These are phyloP conservation scores for Rosalia funebris DNA, from an alignment of 2,888 invertebrate genomes.

Conservation along the genomic window DNA sequence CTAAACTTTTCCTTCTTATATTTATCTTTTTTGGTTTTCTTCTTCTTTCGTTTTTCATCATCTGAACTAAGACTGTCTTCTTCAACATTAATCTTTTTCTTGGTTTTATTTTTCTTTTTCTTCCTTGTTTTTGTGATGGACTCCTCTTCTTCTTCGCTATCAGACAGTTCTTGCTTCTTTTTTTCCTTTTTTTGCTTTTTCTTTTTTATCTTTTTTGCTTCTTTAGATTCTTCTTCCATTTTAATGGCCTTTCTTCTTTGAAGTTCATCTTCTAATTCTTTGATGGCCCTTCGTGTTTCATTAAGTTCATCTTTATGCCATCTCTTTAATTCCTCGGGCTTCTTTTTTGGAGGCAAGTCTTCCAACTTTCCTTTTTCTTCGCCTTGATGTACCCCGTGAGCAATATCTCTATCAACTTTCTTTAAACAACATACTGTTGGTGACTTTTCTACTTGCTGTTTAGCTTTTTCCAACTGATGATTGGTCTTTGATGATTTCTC, in stretches of 20 bases:
- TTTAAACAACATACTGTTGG: neutral
- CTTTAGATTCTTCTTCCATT: constrained; percentile 26
- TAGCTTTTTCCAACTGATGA: neutral
- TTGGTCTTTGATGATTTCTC: constrained; percentile 5
- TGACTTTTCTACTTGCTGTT: neutral
- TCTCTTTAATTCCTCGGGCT: constrained; percentile 21
- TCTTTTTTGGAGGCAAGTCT: too few species aligned
- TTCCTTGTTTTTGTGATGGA: constrained; percentile 21
- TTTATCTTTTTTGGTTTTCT: constrained; percentile 22
- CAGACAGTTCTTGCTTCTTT: constrained; percentile 23
- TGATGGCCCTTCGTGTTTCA: constrained; percentile 29
- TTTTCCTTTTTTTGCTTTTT: constrained; percentile 32
- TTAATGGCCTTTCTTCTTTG: constrained; percentile 18
- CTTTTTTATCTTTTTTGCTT: constrained; percentile 13
- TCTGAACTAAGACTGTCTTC: constrained; percentile 17
- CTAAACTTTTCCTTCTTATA: constrained; percentile 10
- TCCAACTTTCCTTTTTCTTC: neutral
- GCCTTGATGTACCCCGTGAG: neutral
- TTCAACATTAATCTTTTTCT: constrained; percentile 23
- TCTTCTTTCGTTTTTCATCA: constrained; percentile 14
- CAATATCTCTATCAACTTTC: neutral
- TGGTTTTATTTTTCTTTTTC: constrained; percentile 22
- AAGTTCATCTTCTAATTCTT: constrained; percentile 28
- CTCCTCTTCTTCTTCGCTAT: constrained; percentile 26
- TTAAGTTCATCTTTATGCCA: constrained; percentile 21